Evolutionary conservation across 2,888 invertebrate species (phyloP).

Genomic region (Dynastes maya): DNA sequence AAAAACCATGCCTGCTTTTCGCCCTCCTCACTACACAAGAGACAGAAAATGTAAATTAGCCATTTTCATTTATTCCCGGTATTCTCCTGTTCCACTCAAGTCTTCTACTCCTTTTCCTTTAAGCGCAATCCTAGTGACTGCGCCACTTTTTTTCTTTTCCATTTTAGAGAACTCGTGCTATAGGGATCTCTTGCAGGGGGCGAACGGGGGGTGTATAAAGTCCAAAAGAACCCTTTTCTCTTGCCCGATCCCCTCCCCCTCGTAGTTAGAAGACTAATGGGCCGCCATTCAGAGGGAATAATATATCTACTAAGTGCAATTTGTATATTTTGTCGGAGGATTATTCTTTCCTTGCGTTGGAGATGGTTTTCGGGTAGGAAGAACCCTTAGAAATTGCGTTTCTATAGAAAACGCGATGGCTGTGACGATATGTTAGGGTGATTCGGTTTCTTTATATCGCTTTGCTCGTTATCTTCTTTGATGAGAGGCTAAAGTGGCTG

Average conservation of each 20-base stretch:
- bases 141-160: slow-evolving; percentile 59
- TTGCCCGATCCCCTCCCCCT: slow-evolving; percentile 21
- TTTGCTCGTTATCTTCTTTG: slow-evolving; percentile 23
- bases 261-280: slow-evolving; percentile 64
- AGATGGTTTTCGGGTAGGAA: slow-evolving; percentile 2
- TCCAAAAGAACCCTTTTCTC: background rate
- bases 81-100: slow-evolving; percentile 53
- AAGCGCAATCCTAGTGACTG: slow-evolving; percentile 62
- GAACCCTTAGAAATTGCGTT: background rate
- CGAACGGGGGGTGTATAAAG: background rate
- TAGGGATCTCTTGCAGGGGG: background rate
- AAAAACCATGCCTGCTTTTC: slow-evolving; percentile 1
- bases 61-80: slow-evolving; percentile 67
- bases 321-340: slow-evolving; percentile 61
- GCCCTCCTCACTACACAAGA: slow-evolving; percentile 54
- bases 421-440: background rate
- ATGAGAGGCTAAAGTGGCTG: slow-evolving; percentile 23
- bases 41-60: slow-evolving; percentile 69
- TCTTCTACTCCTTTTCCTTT: slow-evolving; percentile 58
- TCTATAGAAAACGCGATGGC: slow-evolving; percentile 24
- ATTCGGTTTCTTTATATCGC: slow-evolving; percentile 31
- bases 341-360: slow-evolving; percentile 33
- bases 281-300: slow-evolving; percentile 66
- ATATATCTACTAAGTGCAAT: slow-evolving; percentile 66
- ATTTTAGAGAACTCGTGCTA: slow-evolving; percentile 51